phyloP scores from a whole-genome alignment of 2,888 invertebrate species.

The Volucella bombylans region DNA sequence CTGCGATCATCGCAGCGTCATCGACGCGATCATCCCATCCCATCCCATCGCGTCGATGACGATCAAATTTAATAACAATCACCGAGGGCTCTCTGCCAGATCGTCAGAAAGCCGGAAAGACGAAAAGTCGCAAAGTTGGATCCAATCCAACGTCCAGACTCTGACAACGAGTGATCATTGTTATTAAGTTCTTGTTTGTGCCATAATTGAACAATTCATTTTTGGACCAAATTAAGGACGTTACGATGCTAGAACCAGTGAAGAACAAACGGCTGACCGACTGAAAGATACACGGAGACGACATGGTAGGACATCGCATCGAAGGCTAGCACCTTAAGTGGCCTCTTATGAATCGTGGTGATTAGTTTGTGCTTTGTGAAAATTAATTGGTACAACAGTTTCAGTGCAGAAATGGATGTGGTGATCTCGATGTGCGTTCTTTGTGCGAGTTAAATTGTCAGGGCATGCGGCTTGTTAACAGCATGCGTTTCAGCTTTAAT shows the following conservation, averaged over 20 bases:
- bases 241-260: conserved; percentile 36
- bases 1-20: conserved; percentile 70
- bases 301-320: conserved; percentile 56
- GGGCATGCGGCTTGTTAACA: conserved; percentile 67
- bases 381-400: conserved; percentile 76
- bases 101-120: background rate
- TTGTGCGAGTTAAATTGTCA: conserved; percentile 54
- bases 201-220: conserved; percentile 77
- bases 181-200: conserved; percentile 77
- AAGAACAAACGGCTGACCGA: conserved; percentile 65
- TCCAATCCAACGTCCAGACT: conserved; percentile 36
- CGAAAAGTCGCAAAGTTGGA: background rate
- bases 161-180: conserved; percentile 72
- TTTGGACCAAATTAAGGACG: conserved; percentile 72
- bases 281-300: conserved; percentile 30
- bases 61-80: conserved; percentile 71
- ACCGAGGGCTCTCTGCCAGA: conserved; percentile 29
- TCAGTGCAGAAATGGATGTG: conserved; percentile 53
- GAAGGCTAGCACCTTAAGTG: conserved; percentile 66
- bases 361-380: conserved; percentile 75
- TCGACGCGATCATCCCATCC: conserved; percentile 72
- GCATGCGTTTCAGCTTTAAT: conserved; percentile 58
- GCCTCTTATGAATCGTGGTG: conserved; percentile 73
- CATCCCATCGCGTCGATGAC: conserved; percentile 59
- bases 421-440: conserved; percentile 35